These are phyloP conservation scores for Patella ulyssiponensis DNA, from an alignment of 2,888 invertebrate genomes.

Conservation along the genomic window DNA sequence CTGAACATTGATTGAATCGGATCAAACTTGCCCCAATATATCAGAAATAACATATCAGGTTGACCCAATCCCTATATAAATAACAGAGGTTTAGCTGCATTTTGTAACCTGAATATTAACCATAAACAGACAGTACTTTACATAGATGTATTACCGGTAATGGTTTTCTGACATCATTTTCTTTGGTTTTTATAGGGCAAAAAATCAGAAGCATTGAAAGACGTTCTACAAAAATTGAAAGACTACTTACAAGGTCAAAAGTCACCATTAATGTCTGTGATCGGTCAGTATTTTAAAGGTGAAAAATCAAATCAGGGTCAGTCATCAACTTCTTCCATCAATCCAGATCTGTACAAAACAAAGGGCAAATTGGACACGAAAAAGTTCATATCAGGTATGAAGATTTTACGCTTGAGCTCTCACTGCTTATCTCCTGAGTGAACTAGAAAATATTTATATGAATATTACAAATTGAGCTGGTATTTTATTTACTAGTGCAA, in stretches of 20 bases:
- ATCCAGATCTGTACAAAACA: constrained; percentile 20
- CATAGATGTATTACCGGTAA: not conserved
- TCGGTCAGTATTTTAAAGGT: constrained; percentile 48
- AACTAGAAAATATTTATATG: too few relatives aligned
- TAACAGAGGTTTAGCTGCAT: too few relatives aligned
- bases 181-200: constrained; percentile 37
- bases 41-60: too few relatives aligned
- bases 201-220: constrained; percentile 37
- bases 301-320: constrained; percentile 4
- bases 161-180: not conserved
- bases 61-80: too few relatives aligned
- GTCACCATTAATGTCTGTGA: constrained; percentile 48
- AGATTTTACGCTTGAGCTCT: not conserved
- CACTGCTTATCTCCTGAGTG: too few relatives aligned
- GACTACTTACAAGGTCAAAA: constrained; percentile 41
- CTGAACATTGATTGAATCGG: too few relatives aligned
- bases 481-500: too few relatives aligned
- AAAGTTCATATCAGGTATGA: constrained; percentile 23
- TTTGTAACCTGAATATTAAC: not conserved
- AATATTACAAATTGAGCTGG: too few relatives aligned
- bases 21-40: too few relatives aligned
- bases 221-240: constrained; percentile 45
- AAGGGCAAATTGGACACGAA: constrained; percentile 14
- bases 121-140: not conserved
- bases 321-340: constrained; percentile 10